Base-by-base conservation (phyloP, 2,797 vertebrate genomes). In the Myotis vivesi region DNA sequence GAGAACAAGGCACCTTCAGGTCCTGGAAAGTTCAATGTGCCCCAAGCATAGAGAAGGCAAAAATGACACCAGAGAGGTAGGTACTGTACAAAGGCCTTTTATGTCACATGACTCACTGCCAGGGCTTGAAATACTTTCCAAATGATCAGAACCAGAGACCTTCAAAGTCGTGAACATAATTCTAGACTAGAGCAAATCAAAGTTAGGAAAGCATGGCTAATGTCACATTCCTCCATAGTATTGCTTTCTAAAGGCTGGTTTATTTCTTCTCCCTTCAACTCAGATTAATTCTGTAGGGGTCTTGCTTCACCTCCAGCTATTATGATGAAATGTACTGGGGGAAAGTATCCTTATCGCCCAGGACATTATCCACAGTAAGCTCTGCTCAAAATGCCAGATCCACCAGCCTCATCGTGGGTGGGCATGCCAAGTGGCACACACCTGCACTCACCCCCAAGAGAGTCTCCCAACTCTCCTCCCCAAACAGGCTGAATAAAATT, bases 101-200 rank as follows among this genome's bases (percentile, higher is more conserved):
- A n/a, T 69, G 46, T 41, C 72, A 22, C 6, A 2, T 38, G 53
- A 46, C 25, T 68, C 25, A 3, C 9, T 53, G 19, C 36, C 73
- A 44, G 41, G 38, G 36, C 28, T 69, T 17, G 30, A 89, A 75
- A 80, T 53, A 25, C 33, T 89, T 76, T 92, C 75, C 83, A 79
- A 68, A 62, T 8, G 41, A 83, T 81, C 51, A 86, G 59, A 94
- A 81, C 57, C 7, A 62, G 30, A 93, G 57, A 19, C 66, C 75
- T 79, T 62, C 91, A 62, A 94, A 89, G 28, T 20, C 59, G 7
- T 5, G 38, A 73, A 33, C 23, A 69, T 33, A 62, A 80, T 49
- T 49, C 30, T 84, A 94, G 44, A 80, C 57, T n/a, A 5, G 5
- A 84, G 79, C 69, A 82, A 92, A 75, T 79, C 68, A 90, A 80